Evolutionary conservation across 23 tunicate genomes (phyloP), one percentile per base, ranked within the genome.

Genomic region (Styela clava): DNA sequence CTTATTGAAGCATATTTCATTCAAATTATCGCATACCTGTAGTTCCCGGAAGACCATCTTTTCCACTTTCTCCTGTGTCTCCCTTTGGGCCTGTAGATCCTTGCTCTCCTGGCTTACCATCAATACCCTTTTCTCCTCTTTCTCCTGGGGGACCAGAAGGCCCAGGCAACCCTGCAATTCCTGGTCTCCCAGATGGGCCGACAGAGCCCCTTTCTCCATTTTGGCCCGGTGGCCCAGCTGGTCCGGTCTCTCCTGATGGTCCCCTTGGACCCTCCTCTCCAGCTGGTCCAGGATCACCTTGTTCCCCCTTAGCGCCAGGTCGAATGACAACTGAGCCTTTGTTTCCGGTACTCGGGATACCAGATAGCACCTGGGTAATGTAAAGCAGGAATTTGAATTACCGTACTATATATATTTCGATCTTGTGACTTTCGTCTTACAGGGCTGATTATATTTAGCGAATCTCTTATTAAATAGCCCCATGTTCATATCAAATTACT

Each of bases 151-250:
- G 72, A 2, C 93, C 93, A 44, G 79, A 74, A 0, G 32, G 64
- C 1, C 94, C 94, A 3, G 73, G 74, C 2, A 72, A 63, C 16
- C 94, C 94, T n/a, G 64, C 71, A 7, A 52, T 19, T n/a, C 84
- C 84, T 21, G 52, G 62, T 33, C 33, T 33, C 2, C 85, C 85
- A 25, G 77, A 33, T 29, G 68, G 33, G 3, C 88, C 86, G 25
- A 36, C 32, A 3, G 35, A 20, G 19, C 86, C 86, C 20, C 31
- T 24, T 52, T 69, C 33, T 27, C 85, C 85, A 65, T 69, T n/a
- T 34, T 69, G 20, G 18, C 83, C 83, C 7, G 34, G 63, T 19
- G 44, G 34, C 24, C 85, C 85, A 7, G 65, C 44, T 23, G 83
- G 83, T 18, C 85, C 85, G 5, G 64, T 16, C 24, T 28, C 61